Conservation (phyloP, 37 sponge, comb jelly and placozoan species). For the Spongilla lacustris region DNA sequence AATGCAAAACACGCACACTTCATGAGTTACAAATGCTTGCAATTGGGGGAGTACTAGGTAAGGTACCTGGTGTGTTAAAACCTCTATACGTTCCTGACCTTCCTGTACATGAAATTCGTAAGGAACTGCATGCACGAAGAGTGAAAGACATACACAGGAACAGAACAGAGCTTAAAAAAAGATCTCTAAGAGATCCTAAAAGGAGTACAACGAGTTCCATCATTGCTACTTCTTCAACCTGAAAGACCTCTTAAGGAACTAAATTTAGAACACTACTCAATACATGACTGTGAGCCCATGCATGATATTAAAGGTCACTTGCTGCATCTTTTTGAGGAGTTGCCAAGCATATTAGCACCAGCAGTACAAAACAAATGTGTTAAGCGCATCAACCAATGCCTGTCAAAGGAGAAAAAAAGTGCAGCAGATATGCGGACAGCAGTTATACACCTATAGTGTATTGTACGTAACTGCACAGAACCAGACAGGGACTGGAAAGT, state of each 20-base stretch:
- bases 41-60: not conserved
- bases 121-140: not conserved
- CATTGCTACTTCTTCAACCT: not conserved
- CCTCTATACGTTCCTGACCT: not conserved
- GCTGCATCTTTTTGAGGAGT: not conserved
- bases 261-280: not conserved
- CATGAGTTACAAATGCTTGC: not conserved
- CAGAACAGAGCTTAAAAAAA: not conserved
- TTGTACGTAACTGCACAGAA: too few species aligned
- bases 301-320: slow-evolving; percentile 19
- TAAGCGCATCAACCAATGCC: not conserved
- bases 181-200: not conserved
- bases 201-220: slow-evolving; percentile 14
- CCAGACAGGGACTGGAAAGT: not conserved
- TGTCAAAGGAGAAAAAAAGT: not conserved
- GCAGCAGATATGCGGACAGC: not conserved
- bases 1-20: not conserved
- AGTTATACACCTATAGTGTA: too few species aligned
- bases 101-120: not conserved
- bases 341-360: not conserved
- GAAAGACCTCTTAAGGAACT: not conserved
- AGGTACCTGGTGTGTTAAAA: not conserved
- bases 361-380: not conserved
- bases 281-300: slow-evolving; percentile 3
- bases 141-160: too few species aligned